A percentile compares a stretch with the other conserved stretches of the same genome.
Evolutionary conservation across 2,797 vertebrate genomes (phyloP).

Genomic region (Argyrosomus regius): DNA sequence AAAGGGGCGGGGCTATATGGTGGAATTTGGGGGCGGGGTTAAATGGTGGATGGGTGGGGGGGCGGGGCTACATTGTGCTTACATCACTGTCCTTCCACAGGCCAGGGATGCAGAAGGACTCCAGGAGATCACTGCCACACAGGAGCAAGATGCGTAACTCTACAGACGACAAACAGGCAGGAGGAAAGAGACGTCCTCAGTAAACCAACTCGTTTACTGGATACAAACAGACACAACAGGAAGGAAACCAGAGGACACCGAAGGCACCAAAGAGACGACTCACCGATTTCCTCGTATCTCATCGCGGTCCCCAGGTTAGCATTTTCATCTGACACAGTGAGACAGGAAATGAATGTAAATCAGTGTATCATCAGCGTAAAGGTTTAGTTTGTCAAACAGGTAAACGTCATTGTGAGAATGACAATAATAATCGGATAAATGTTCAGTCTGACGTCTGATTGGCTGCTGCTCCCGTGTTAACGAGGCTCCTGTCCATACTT

Average conservation of each 20-base stretch:
- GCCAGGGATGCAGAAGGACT: slow-evolving; percentile 98
- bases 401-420: too few species aligned
- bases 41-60: not conserved
- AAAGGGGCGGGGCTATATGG: too few species aligned
- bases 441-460: too few species aligned
- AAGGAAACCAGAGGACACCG: slow-evolving; percentile 38
- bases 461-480: too few species aligned
- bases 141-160: slow-evolving; percentile 97
- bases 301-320: slow-evolving; percentile 95
- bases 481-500: too few species aligned
- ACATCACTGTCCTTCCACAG: slow-evolving; percentile 98
- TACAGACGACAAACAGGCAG: slow-evolving; percentile 74
- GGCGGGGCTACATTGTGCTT: slow-evolving; percentile 80
- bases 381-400: too few species aligned
- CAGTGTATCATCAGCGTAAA: too few species aligned
- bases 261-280: slow-evolving; percentile 62
- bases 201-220: slow-evolving; percentile 69
- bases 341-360: too few species aligned
- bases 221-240: slow-evolving; percentile 49
- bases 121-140: slow-evolving; percentile 97
- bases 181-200: slow-evolving; percentile 65
- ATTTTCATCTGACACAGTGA: slow-evolving; percentile 90
- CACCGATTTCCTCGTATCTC: slow-evolving; percentile 98
- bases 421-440: too few species aligned
- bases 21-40: not conserved